Evolutionary conservation across 2,797 vertebrate genomes (phyloP).

Genomic region (Sebastes goodei): DNA sequence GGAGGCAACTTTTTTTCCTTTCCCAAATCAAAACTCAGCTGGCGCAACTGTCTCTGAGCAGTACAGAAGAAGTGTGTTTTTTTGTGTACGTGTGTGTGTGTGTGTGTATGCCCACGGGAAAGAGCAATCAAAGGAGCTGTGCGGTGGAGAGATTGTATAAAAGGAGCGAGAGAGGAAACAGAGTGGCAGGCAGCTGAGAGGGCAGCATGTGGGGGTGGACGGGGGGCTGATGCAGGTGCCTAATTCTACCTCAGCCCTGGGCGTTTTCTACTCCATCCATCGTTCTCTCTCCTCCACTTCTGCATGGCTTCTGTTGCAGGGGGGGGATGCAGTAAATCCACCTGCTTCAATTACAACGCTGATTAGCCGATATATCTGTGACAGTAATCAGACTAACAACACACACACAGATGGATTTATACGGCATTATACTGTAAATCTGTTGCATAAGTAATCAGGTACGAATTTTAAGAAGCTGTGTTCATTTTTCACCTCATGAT

Average conservation of each 20-base stretch:
- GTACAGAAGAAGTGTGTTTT: conserved; percentile 43
- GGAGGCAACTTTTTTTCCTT: conserved; percentile 59
- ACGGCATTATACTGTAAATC: conserved; percentile 15
- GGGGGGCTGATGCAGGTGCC: conserved; percentile 74
- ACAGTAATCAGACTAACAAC: conserved; percentile 47
- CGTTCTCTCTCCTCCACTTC: conserved; percentile 17
- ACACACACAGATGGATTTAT: conserved; percentile 45
- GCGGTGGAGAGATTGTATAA: conserved; percentile 64
- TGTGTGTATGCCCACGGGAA: conserved; percentile 53
- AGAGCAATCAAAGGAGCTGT: conserved; percentile 70
- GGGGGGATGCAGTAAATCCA: conserved; percentile 40
- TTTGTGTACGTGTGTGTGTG: conserved; percentile 1
- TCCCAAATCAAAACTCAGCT: conserved; percentile 71
- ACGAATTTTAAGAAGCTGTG: conserved; percentile 24
- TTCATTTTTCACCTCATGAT: conserved; percentile 34
- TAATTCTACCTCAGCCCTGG: conserved; percentile 68
- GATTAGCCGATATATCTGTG: conserved; percentile 46
- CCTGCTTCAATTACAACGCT: conserved; percentile 43
- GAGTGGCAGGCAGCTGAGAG: conserved; percentile 77
- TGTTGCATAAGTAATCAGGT: conserved; percentile 34
- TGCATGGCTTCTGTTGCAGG: conserved; percentile 5
- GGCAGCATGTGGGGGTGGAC: conserved; percentile 69
- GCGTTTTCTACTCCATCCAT: conserved; percentile 61
- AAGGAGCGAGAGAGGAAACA: conserved; percentile 62
- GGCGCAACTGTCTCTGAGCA: conserved; percentile 52